phyloP scores from a whole-genome alignment of 2,888 invertebrate species.

The Lacanobia wlatinum region DNA sequence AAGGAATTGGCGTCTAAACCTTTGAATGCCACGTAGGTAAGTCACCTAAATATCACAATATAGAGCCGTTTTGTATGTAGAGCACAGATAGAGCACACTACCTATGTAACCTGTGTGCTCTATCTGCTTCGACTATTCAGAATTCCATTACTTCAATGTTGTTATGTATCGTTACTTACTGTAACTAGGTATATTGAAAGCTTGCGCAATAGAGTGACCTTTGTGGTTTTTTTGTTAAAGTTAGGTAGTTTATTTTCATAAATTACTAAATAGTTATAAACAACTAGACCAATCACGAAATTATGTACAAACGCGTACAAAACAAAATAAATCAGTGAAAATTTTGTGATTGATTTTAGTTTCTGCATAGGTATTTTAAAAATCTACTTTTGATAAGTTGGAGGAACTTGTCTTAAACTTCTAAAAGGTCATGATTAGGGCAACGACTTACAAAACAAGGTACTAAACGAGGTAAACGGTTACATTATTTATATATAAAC shows the following conservation, averaged over 20 bases:
- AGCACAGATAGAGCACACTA: slow-evolving; percentile 40
- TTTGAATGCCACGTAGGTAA: background rate
- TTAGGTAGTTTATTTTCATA: background rate
- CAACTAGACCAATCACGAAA: no score
- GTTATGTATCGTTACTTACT: slow-evolving; percentile 13
- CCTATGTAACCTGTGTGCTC: slow-evolving; percentile 11
- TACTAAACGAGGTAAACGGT: background rate
- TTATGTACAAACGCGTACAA: no score
- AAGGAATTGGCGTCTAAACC: background rate
- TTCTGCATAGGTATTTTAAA: background rate
- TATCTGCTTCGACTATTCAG: slow-evolving; percentile 18
- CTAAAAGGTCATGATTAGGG: background rate
- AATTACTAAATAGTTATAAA: no score
- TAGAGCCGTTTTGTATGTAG: slow-evolving; percentile 8
- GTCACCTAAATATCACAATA: background rate
- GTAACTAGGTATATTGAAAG: background rate
- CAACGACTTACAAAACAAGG: background rate
- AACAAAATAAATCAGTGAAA: no score
- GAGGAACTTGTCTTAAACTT: background rate
- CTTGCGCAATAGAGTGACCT: background rate
- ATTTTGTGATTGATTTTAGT: background rate
- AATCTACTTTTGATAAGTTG: background rate
- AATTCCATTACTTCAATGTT: slow-evolving; percentile 16
- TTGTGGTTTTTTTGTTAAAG: background rate
- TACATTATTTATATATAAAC: background rate